phyloP scores from a whole-genome alignment of 2,888 invertebrate species.

The Stenoptilia bipunctidactyla region DNA sequence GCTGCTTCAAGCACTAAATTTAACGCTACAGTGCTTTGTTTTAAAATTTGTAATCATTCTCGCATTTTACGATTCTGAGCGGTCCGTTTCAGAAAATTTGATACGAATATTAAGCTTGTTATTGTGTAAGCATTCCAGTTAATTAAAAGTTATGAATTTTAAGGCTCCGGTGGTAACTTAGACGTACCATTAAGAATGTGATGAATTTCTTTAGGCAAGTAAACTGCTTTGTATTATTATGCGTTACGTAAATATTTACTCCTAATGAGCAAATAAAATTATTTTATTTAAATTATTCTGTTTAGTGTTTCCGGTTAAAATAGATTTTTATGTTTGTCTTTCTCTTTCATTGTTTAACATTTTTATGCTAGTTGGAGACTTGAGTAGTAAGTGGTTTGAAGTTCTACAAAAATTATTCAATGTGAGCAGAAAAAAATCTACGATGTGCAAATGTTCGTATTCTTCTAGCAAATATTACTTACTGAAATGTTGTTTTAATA shows the following conservation, averaged over 20 bases:
- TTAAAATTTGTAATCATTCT: conserved; percentile 70
- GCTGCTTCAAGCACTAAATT: conserved; percentile 61
- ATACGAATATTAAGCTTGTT: conserved; percentile 66
- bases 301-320: neutral
- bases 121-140: conserved; percentile 66
- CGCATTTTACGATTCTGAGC: conserved; percentile 66
- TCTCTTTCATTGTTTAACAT: conserved; percentile 26
- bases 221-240: conserved; percentile 34
- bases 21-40: conserved; percentile 63
- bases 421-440: too few relatives aligned
- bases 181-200: conserved; percentile 41
- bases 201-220: conserved; percentile 33
- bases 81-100: conserved; percentile 68
- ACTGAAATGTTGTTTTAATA: too few relatives aligned
- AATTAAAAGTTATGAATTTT: conserved; percentile 71
- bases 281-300: neutral
- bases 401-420: too few relatives aligned
- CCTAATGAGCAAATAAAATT: conserved; percentile 36
- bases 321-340: conserved; percentile 21
- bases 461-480: too few relatives aligned
- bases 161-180: conserved; percentile 51
- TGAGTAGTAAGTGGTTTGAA: too few relatives aligned
- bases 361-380: too few relatives aligned
- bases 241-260: conserved; percentile 34
- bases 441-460: too few relatives aligned